Percentiles rank a stretch among this genome's conserved stretches.
Evolutionary conservation across 2,888 invertebrate genomes (phyloP).

Genomic region (Prenolepis imparis): DNA sequence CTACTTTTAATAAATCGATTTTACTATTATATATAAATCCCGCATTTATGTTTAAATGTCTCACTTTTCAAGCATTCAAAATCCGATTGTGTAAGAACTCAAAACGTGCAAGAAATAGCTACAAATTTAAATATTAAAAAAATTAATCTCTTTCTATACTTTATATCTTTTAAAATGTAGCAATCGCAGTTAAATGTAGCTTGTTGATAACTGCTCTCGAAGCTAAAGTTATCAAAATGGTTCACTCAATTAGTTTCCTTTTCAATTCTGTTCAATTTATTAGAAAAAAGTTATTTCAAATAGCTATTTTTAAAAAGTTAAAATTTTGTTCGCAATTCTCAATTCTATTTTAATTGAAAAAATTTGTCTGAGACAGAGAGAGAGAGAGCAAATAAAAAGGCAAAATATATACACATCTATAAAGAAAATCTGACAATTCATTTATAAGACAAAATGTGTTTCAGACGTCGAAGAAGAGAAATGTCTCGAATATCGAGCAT

Average conservation of each 20-base stretch:
- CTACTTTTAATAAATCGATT: slow-evolving; percentile 5
- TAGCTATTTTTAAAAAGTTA: neutral
- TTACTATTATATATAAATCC: neutral
- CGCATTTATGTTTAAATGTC: neutral
- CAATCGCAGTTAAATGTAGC: too few species aligned
- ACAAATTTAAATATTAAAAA: neutral
- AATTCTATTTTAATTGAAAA: neutral
- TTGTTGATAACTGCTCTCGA: neutral
- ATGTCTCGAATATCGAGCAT: slow-evolving; percentile 14
- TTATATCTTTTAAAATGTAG: neutral
- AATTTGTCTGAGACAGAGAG: neutral
- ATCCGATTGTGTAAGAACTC: neutral
- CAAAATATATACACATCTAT: neutral
- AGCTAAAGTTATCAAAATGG: neutral
- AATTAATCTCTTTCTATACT: neutral
- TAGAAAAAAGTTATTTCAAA: neutral
- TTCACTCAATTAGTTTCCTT: neutral
- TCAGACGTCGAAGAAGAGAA: neutral
- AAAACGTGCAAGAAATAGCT: neutral
- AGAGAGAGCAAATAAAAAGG: neutral
- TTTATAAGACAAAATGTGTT: slow-evolving; percentile 9
- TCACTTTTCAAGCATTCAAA: neutral
- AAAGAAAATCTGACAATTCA: neutral
- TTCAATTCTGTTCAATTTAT: neutral
- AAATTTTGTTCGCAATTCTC: neutral